Base-by-base conservation (phyloP, 2,888 invertebrate genomes). In the Altica lythri region DNA sequence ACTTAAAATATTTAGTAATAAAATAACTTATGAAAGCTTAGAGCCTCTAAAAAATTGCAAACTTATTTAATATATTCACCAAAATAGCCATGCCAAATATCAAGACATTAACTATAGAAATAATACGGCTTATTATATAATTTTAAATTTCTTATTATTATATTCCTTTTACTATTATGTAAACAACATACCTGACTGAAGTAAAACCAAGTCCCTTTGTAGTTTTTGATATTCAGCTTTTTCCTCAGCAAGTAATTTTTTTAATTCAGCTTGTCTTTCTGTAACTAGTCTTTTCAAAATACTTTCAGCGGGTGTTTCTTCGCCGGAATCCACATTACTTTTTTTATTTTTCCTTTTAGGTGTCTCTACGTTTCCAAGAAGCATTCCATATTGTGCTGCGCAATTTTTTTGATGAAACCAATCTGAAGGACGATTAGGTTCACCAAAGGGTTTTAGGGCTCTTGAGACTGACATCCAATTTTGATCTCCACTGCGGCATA, bases 341-440 rank as follows among this genome's bases (percentile, higher is more conserved):
- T 81, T 84, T 13, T 86, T 81, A 72, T 90, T 95, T 69, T 92
- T 93, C 1, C 92, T 81, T 78, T 90, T 94, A 0, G 92, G 92
- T 4, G 86, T 89, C 72, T 90, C 93, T 8, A 89, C 86, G 74
- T 88, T 86, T 68, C 91, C 92, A 12, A 94, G 74, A 4, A 94
- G 74, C 13, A 85, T 84, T 9, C 89, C 88, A 75, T 95, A 96
- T 69, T 95, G 95, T 0, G 90, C 85, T 0, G 94, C 94, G 77
- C 95, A 95, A 63, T 88, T 88, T 75, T 89, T 90, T 71, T 92
- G 92, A 0, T 92, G 92, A 72, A 93, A 95, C 93, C 91, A 95
- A 70, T 90, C 95, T 0, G 81, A 77, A 0, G 88, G 90, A 53
- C 91, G 79, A 64, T 86, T 86, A 35, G 87, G 79, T 64, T 92